phyloP scores from a whole-genome alignment of 2,113 vertebrate species.

The Vireo altiloquus region DNA sequence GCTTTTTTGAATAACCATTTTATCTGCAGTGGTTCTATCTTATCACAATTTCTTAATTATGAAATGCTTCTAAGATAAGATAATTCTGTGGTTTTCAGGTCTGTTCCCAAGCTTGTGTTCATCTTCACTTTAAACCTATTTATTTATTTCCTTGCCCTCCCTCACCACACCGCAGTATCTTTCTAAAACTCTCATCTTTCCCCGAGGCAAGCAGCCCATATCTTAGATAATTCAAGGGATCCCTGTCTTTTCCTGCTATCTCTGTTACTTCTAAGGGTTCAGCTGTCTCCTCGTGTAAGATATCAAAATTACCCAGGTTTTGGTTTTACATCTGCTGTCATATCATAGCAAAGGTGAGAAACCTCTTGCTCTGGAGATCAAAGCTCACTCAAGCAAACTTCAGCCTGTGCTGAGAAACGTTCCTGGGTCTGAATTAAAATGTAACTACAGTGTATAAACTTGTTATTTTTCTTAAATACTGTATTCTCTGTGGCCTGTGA shows the following conservation, averaged over 20 bases:
- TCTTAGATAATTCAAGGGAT: not conserved
- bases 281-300: constrained; percentile 2
- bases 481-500: not conserved
- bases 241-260: not conserved
- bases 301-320: not conserved
- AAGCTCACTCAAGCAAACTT: not conserved
- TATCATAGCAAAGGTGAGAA: not conserved
- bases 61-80: not conserved
- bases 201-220: not conserved
- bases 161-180: not conserved
- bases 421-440: not conserved
- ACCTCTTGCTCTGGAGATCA: not conserved
- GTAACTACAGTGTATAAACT: not conserved
- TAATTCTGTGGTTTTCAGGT: not conserved
- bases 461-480: not conserved
- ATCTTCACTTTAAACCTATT: not conserved
- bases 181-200: not conserved
- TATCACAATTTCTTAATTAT: not conserved
- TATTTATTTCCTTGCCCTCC: not conserved
- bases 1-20: not conserved
- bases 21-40: not conserved
- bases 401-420: not conserved
- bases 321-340: not conserved
- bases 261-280: not conserved
- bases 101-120: not conserved